Evolutionary conservation across 1,140 invertebrate species (phyloP), one percentile per base, ranked within the genome.

Genomic region (Caenorhabditis inopinata): DNA sequence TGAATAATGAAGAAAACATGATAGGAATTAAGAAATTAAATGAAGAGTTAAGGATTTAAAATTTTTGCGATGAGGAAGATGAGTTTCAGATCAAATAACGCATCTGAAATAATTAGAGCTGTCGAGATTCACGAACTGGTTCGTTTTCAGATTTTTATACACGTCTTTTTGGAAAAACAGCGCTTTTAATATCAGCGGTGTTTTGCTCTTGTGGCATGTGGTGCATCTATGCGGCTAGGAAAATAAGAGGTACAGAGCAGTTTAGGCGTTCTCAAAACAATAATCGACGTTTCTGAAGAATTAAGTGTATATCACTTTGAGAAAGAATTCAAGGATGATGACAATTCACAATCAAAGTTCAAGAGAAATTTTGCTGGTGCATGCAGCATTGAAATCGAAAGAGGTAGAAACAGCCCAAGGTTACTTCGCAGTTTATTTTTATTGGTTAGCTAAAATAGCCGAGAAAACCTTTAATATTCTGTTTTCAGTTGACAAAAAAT

Each of bases 271-370:
- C 32, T 29, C 18, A 14, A 5, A 1, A n/a, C n/a, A n/a, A n/a
- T n/a, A n/a, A n/a, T n/a, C n/a, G n/a, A n/a, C n/a, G n/a, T 58
- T 58, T 32, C 51, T 32, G 51, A 58, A 58, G 51, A 58, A 23
- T 11, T 29, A 5, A 58, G 14, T 16, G 51, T 58, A 2, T 58
- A 58, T 32, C 51, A 58, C 18, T 58, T 58, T 16, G 51, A 58
- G 1, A 29, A 16, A 12, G 51, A 58, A 58, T 58, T 58, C 51
- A 58, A 58, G 14, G 51, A 58, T 58, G 18, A 58, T 21, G 51
- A 58, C 4, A 21, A 58, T 7, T 58, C 51, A 4, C 29, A 58
- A 32, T 58, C 51, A n/a, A 58, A 58, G n/a, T 58, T 18, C 27
- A 76, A 35, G 35, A 32, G 74, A 49, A 48, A 47, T n/a, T 1